Percentiles rank a stretch among this genome's conserved stretches.
phyloP scores from a whole-genome alignment of 2,113 vertebrate species.

The Hiodon tergisus region DNA sequence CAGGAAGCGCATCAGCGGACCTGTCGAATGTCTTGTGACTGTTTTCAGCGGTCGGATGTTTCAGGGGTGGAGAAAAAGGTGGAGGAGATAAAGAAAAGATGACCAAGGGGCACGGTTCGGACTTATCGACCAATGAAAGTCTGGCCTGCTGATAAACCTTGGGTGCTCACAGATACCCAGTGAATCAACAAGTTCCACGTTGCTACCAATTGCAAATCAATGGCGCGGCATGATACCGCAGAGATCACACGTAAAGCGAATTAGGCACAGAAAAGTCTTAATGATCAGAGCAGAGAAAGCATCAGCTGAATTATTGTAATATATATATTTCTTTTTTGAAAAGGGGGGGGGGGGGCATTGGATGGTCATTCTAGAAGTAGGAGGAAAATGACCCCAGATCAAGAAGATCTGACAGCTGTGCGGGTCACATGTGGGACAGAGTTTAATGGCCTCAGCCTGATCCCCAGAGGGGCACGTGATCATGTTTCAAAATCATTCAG shows the following conservation, averaged over 20 bases:
- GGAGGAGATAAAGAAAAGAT: background rate
- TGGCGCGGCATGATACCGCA: background rate
- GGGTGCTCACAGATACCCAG: background rate
- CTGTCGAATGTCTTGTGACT: background rate
- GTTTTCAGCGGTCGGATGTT: background rate
- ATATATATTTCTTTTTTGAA: slow-evolving; percentile 42
- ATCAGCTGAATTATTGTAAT: too few species aligned
- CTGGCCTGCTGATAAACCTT: too few species aligned
- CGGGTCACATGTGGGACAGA: slow-evolving; percentile 30
- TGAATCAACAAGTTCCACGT: background rate
- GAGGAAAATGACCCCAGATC: slow-evolving; percentile 31
- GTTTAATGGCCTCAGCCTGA: slow-evolving; percentile 28
- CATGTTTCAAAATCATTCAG: slow-evolving; percentile 27
- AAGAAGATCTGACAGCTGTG: slow-evolving; percentile 31
- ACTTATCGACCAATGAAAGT: background rate
- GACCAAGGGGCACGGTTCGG: background rate
- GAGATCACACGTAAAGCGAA: background rate
- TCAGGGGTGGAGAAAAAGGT: background rate
- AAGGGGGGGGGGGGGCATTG: background rate
- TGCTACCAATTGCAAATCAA: background rate
- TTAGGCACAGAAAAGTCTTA: background rate
- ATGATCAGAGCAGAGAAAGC: slow-evolving; percentile 39
- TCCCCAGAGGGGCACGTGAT: slow-evolving; percentile 29
- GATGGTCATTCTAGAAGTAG: slow-evolving; percentile 8
- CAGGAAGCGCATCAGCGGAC: background rate